Conservation (phyloP, 2,113 vertebrate genomes). For the Tychaedon coryphoeus region DNA sequence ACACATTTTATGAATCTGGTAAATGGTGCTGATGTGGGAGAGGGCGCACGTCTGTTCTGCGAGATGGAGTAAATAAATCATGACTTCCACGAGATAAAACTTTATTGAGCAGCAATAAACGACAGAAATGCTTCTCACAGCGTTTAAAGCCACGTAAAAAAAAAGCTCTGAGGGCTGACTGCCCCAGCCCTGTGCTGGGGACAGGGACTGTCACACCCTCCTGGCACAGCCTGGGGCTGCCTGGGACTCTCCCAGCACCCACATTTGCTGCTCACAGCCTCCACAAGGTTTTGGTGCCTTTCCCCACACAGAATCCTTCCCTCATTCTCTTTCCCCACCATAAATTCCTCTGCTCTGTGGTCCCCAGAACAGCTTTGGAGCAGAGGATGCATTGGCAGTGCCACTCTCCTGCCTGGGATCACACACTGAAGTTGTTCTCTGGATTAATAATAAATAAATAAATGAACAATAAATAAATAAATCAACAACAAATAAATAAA, state of each 20-base stretch:
- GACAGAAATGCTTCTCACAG: constrained; percentile 29
- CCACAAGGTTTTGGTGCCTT: background rate
- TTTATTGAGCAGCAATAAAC: constrained; percentile 66
- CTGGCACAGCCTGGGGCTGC: background rate
- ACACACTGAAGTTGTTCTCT: fast-evolving
- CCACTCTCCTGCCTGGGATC: background rate
- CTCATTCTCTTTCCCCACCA: background rate
- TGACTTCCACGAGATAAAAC: constrained; percentile 55
- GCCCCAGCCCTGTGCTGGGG: background rate
- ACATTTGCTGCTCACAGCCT: background rate
- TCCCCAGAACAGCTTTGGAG: background rate
- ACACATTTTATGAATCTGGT: constrained; percentile 66
- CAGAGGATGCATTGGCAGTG: background rate
- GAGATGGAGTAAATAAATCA: constrained; percentile 54
- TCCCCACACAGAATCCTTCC: background rate
- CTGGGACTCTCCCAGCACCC: background rate
- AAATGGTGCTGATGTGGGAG: background rate
- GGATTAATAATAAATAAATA: too few relatives aligned
- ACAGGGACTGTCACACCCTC: background rate
- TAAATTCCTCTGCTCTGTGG: background rate
- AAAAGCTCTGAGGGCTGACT: background rate
- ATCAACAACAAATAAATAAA: too few relatives aligned
- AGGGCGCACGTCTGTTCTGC: background rate
- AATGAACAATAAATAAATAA: too few relatives aligned
- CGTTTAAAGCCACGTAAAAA: constrained; percentile 56